Conservation (phyloP, 2,113 vertebrate species). For the Clarias batrachus region DNA sequence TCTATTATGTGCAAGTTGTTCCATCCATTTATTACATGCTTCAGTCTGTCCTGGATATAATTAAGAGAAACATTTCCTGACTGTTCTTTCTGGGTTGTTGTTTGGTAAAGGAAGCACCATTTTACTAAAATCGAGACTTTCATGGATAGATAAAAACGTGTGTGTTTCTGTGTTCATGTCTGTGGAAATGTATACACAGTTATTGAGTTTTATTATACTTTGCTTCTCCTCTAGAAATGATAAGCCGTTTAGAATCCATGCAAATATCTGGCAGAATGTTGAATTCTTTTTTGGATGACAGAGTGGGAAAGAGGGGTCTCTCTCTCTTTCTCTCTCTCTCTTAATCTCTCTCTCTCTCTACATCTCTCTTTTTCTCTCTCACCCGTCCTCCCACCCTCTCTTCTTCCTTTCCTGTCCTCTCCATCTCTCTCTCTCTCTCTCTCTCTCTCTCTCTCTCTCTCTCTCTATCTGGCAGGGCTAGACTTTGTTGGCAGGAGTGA, state of each 20-base stretch:
- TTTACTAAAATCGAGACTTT: background rate
- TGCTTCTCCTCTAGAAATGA: constrained; percentile 50
- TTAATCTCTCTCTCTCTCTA: constrained; percentile 21
- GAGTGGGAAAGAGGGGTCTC: constrained; percentile 40
- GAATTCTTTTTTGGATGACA: constrained; percentile 66
- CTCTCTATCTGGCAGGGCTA: constrained; percentile 65
- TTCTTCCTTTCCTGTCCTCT: constrained; percentile 29
- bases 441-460: constrained; percentile 49
- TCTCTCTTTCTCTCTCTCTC: constrained; percentile 18
- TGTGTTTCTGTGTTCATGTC: background rate
- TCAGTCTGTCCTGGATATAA: constrained; percentile 24
- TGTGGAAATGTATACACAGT: background rate
- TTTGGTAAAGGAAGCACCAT: background rate
- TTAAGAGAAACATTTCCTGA: constrained; percentile 7
- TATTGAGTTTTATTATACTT: constrained; percentile 30
- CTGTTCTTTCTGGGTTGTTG: background rate
- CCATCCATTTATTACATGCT: constrained; percentile 11
- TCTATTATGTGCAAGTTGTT: constrained; percentile 23
- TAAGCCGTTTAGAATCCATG: constrained; percentile 65
- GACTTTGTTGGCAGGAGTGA: constrained; percentile 76
- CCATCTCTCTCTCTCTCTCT: constrained; percentile 39
- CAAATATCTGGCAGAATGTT: constrained; percentile 69
- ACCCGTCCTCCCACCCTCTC: constrained; percentile 32
- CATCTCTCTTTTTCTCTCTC: constrained; percentile 18
- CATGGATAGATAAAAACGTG: background rate